Percentiles rank a stretch among this genome's conserved stretches.
These are phyloP conservation scores for Dendrocincla fuliginosa DNA, from an alignment of 2,797 vertebrate genomes.

Conservation along the genomic window DNA sequence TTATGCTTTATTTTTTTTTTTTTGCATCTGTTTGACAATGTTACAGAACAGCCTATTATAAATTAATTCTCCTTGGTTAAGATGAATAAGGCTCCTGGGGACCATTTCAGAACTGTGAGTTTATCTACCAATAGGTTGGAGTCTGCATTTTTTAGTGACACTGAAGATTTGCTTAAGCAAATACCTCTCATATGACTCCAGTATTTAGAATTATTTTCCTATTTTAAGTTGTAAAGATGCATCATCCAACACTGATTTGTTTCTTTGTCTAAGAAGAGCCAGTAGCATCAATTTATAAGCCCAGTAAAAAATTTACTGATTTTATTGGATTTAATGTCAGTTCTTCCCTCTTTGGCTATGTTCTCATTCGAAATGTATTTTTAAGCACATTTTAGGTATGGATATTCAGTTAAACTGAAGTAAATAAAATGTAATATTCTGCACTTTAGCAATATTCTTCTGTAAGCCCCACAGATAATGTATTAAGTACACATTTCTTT, in stretches of 20 bases:
- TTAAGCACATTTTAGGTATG: not conserved
- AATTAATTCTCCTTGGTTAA: not conserved
- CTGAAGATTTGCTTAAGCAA: constrained; percentile 10
- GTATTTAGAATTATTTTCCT: not conserved
- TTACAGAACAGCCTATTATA: not conserved
- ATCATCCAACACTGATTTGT: not conserved
- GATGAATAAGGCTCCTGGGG: not conserved
- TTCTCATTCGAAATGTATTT: not conserved
- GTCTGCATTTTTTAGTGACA: not conserved
- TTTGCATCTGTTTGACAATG: not conserved
- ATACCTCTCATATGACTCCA: not conserved
- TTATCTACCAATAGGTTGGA: not conserved
- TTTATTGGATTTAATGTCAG: not conserved
- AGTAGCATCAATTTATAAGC: not conserved
- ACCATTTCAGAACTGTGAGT: not conserved
- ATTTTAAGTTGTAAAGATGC: not conserved
- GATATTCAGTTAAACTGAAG: not conserved
- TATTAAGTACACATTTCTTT: not conserved
- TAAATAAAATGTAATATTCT: not conserved
- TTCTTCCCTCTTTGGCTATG: not conserved
- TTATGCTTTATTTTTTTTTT: not conserved
- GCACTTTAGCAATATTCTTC: not conserved
- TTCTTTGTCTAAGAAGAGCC: not conserved
- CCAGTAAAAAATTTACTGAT: not conserved
- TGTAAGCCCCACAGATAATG: not conserved